Conservation (phyloP, 37 sponge, comb jelly and placozoan species). For the Mnemiopsis leidyi region DNA sequence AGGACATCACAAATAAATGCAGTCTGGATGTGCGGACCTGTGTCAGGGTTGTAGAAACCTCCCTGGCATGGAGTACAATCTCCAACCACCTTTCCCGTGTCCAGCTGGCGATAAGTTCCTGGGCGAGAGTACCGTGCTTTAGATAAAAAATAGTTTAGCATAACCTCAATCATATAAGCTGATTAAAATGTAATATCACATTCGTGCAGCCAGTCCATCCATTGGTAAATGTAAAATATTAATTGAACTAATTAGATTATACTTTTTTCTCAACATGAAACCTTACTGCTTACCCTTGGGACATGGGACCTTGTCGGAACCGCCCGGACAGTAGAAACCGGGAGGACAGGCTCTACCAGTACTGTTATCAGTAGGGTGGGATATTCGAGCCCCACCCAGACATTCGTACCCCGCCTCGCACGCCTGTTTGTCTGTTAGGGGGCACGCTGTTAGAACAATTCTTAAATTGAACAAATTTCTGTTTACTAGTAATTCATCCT, state of each 20-base stretch:
- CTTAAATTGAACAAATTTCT: no score
- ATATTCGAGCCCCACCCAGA: background rate
- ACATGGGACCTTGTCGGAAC: constrained; percentile 25
- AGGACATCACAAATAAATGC: no score
- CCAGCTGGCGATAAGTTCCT: constrained; percentile 10
- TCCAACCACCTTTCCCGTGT: background rate
- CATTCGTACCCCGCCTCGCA: constrained; percentile 64
- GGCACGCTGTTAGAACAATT: no score
- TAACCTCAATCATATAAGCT: no score
- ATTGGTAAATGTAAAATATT: no score
- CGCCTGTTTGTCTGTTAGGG: constrained; percentile 53
- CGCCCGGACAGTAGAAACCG: constrained; percentile 67
- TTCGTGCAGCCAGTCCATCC: no score
- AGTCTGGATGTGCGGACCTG: background rate
- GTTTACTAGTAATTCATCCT: no score
- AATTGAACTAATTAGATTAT: background rate
- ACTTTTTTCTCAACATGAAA: constrained; percentile 10
- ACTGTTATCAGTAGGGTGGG: constrained; percentile 37
- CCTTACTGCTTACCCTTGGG: constrained; percentile 57
- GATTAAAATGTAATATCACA: no score
- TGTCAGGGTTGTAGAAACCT: constrained; percentile 33
- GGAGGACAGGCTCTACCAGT: constrained; percentile 66
- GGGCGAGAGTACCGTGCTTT: no score
- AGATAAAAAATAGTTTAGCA: no score
- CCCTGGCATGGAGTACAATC: constrained; percentile 1